phyloP scores from a whole-genome alignment of 2,113 vertebrate genomes.

The Noctilio leporinus region DNA sequence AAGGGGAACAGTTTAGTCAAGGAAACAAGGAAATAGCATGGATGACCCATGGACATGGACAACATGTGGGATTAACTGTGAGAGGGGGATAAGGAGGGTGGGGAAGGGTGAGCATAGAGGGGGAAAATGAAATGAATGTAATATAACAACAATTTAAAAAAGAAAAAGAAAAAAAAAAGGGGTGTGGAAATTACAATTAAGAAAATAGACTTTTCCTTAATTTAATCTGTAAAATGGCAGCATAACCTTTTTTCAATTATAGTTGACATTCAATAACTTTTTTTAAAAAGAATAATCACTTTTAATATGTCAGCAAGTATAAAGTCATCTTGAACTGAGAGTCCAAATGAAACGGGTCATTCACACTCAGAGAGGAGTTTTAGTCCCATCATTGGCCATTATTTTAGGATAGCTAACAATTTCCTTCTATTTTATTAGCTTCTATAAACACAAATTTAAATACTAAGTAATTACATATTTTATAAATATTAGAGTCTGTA shows the following conservation, averaged over 20 bases:
- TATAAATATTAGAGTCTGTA: not conserved
- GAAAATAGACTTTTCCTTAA: not conserved
- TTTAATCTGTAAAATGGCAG: not conserved
- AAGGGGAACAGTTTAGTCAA: too few relatives aligned
- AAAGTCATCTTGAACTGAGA: not conserved
- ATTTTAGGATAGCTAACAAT: not conserved
- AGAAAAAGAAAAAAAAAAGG: too few relatives aligned
- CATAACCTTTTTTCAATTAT: not conserved
- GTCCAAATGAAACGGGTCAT: not conserved
- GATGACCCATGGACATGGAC: too few relatives aligned
- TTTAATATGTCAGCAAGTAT: not conserved
- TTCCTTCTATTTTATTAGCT: not conserved
- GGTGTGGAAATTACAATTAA: not conserved
- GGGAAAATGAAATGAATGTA: too few relatives aligned
- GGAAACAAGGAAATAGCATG: too few relatives aligned
- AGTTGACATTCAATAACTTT: not conserved
- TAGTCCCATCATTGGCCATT: not conserved
- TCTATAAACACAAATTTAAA: not conserved
- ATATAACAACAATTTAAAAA: too few relatives aligned
- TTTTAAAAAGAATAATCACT: not conserved
- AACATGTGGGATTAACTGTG: too few relatives aligned
- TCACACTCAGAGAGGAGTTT: not conserved
- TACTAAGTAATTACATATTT: not conserved
- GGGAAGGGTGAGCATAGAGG: too few relatives aligned
- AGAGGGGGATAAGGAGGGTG: too few relatives aligned